Base-by-base conservation (phyloP, 2,797 vertebrate genomes). In the Gymnodraco acuticeps region DNA sequence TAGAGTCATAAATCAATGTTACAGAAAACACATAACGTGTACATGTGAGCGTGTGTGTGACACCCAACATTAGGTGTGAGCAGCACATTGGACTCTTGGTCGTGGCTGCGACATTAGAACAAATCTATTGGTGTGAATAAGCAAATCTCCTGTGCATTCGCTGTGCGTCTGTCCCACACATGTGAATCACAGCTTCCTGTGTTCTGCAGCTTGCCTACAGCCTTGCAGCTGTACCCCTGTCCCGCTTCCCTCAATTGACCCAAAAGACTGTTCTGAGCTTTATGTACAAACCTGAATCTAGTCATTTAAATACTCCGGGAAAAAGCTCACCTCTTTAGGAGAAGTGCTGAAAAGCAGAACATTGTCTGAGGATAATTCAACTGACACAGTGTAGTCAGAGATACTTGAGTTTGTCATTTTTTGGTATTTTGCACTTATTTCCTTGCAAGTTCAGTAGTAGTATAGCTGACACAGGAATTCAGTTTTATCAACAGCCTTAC, bases 1-100 rank as follows among this genome's bases (percentile, higher is more conserved):
- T 50, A n/a, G 63, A 72, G 61, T 67, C 78, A 90, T 92, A 89
- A 89, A 92, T 91, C 91, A 89, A 33, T 71, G 84, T 48, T 79
- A 80, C 53, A 56, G 68, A 72, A 73, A 86, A 81, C 75, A 85
- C 61, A 76, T 45, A 87, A 77, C 63, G 64, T 73, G 56, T 73
- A 83, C 64, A 58, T 52, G 12, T 56, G 17, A 50, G 70, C 13
- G 27, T 65, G 78, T 72, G 62, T 64, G 75, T 67, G 56, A 72
- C 65, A 17, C 17, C 14, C 19, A 50, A 46, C 64, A 64, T 38
- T 63, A 79, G 73, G 75, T 77, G 69, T 60, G 77, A 75, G 66
- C 43, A 63, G 56, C 68, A 55, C 75, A 77, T 47, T 65, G 64
- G 73, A 42, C 53, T 68, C 43, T 56, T 1, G 51, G 66, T 83